These are phyloP conservation scores for Nothocercus nigrocapillus DNA, from an alignment of 2,113 vertebrate species.

Conservation along the genomic window DNA sequence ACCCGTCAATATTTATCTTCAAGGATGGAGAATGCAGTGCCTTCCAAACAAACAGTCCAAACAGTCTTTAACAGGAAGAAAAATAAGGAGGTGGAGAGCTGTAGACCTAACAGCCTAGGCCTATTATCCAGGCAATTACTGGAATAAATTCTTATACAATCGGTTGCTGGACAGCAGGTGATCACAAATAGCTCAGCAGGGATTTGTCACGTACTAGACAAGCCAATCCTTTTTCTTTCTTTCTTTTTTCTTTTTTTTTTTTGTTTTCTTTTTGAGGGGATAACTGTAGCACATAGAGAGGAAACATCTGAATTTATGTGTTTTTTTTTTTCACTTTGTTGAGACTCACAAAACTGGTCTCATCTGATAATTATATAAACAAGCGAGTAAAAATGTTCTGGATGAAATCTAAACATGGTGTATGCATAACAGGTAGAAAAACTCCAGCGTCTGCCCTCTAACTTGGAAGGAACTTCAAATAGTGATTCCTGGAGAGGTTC, in stretches of 20 bases:
- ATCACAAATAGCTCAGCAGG: neutral
- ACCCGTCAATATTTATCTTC: neutral
- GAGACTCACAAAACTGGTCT: neutral
- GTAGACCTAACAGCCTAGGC: neutral
- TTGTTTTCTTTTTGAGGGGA: neutral
- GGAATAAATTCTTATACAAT: neutral
- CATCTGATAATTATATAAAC: neutral
- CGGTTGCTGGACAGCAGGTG: neutral
- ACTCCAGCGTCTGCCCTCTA: neutral
- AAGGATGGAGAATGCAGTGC: neutral
- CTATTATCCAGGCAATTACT: neutral
- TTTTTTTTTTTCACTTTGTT: neutral
- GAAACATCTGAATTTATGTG: neutral
- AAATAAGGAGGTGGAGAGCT: neutral
- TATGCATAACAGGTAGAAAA: neutral
- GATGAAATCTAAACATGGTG: neutral
- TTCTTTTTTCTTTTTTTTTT: no score
- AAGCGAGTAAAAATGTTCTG: neutral
- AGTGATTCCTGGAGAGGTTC: neutral
- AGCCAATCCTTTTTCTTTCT: neutral
- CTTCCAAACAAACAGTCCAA: neutral
- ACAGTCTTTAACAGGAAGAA: neutral
- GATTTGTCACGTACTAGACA: neutral
- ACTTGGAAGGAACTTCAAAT: neutral
- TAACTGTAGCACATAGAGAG: neutral